A percentile compares a stretch with the other conserved stretches of the same genome.
Evolutionary conservation across 2,113 vertebrate genomes (phyloP).

Genomic region (Myotis lucifugus): DNA sequence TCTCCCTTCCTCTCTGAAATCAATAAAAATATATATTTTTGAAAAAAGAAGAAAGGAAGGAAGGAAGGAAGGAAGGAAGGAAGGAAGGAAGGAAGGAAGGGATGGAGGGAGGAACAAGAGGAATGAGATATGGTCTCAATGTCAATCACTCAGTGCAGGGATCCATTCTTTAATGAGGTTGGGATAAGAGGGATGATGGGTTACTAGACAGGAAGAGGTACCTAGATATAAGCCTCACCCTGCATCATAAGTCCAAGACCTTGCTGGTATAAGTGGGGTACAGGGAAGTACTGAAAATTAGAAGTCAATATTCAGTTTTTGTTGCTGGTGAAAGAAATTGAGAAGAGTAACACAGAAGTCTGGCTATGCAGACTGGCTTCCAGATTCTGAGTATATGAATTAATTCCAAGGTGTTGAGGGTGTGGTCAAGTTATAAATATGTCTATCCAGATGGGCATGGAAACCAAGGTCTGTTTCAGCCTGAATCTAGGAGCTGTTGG

Average conservation of each 20-base stretch:
- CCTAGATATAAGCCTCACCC: background rate
- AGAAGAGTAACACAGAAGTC: slow-evolving; percentile 9
- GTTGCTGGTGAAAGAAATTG: background rate
- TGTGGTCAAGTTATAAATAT: slow-evolving; percentile 3
- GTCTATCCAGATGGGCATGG: background rate
- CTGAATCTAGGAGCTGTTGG: background rate
- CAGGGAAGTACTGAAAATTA: background rate
- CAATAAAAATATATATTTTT: no score
- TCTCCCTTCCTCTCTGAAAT: no score
- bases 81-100: no score
- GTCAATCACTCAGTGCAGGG: background rate
- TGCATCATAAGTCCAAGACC: background rate
- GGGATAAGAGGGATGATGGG: background rate
- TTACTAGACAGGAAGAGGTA: background rate
- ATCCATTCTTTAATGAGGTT: background rate
- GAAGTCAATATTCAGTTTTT: background rate
- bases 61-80: background rate
- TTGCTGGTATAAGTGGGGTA: background rate
- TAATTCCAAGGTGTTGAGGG: background rate
- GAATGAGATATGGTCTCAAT: background rate
- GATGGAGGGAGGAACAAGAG: background rate
- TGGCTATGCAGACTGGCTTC: slow-evolving; percentile 10
- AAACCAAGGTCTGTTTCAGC: slow-evolving; percentile 4
- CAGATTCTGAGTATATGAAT: background rate
- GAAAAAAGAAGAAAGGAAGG: no score